Conservation (phyloP, 1,140 invertebrate genomes). For the Chrysoperla carnea region DNA sequence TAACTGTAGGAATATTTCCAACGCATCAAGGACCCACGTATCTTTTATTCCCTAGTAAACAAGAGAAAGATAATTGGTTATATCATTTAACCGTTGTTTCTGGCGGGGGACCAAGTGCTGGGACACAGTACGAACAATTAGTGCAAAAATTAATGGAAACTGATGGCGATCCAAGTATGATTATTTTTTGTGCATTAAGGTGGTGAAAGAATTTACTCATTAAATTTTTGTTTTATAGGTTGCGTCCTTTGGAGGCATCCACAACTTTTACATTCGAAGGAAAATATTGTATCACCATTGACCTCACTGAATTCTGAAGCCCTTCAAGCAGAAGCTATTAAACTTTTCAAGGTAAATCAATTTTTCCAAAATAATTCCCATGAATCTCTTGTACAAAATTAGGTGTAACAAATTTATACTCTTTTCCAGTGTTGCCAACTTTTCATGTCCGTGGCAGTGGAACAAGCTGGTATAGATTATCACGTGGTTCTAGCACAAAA, state of each 20-base stretch:
- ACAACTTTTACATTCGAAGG: constrained; percentile 75
- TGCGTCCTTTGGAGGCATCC: constrained; percentile 90
- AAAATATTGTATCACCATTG: constrained; percentile 65
- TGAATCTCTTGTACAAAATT: neutral
- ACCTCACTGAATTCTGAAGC: constrained; percentile 72
- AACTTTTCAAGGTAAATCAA: constrained; percentile 71
- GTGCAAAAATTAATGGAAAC: constrained; percentile 90
- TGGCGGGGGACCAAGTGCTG: constrained; percentile 72
- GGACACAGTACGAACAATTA: constrained; percentile 88
- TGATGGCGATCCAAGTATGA: constrained; percentile 78
- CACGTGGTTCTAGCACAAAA: constrained; percentile 91
- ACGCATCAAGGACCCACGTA: constrained; percentile 82
- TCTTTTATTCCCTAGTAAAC: constrained; percentile 74
- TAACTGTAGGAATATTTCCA: constrained; percentile 86
- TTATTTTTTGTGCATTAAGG: neutral
- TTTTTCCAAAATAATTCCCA: neutral
- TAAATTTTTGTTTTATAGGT: constrained; percentile 31
- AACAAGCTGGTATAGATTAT: constrained; percentile 89
- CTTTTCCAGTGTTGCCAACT: constrained; percentile 67
- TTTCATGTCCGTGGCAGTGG: constrained; percentile 85
- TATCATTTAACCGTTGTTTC: constrained; percentile 90
- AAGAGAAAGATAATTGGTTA: constrained; percentile 82
- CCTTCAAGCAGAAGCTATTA: constrained; percentile 76
- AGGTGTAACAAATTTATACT: constrained; percentile 5
- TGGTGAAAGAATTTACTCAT: neutral